Conservation (phyloP, 23 tunicate species). For the Aplidium turbinatum region DNA sequence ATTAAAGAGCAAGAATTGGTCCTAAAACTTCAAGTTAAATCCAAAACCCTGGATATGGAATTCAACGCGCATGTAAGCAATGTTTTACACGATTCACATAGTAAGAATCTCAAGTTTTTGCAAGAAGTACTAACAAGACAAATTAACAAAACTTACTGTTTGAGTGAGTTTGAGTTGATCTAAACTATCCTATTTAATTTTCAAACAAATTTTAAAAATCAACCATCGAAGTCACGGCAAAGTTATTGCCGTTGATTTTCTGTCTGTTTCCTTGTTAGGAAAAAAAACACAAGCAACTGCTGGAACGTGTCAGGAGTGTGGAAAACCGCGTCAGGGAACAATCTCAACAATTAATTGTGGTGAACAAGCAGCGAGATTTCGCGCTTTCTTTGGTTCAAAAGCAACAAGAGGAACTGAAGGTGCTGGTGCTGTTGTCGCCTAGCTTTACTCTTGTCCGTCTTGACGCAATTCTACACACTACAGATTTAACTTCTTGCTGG, state of each 20-base stretch:
- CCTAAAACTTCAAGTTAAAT: conserved; percentile 68
- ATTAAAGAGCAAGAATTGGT: conserved; percentile 78
- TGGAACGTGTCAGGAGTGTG: conserved; percentile 49
- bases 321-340: conserved; percentile 67
- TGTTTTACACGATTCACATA: not conserved
- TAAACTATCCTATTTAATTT: too few relatives aligned
- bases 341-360: conserved; percentile 36
- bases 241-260: not conserved
- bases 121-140: too few relatives aligned
- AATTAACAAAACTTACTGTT: too few relatives aligned
- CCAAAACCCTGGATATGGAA: conserved; percentile 80
- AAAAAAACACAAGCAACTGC: conserved; percentile 64
- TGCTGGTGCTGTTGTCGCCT: too few relatives aligned
- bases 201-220: too few relatives aligned
- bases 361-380: conserved; percentile 71
- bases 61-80: conserved; percentile 52
- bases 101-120: too few relatives aligned
- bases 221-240: too few relatives aligned
- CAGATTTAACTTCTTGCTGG: too few relatives aligned
- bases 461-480: too few relatives aligned
- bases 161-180: too few relatives aligned
- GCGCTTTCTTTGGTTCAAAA: conserved; percentile 59
- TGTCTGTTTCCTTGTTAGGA: conserved; percentile 28
- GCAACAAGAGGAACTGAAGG: conserved; percentile 78
- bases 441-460: too few relatives aligned